phyloP scores from a whole-genome alignment of 2,113 vertebrate genomes.

The Typhlomys cinereus region DNA sequence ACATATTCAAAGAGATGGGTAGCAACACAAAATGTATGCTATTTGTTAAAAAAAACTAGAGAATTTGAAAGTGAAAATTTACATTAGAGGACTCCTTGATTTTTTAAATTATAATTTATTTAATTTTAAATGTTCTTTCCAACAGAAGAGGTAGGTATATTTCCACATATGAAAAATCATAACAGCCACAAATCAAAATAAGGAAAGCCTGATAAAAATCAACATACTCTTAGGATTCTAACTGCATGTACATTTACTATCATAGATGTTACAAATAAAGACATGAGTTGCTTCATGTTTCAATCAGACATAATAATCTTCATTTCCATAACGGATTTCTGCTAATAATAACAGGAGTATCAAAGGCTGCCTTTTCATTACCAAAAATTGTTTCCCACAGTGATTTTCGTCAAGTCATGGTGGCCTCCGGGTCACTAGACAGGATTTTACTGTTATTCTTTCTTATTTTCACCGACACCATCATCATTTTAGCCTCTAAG shows the following conservation, averaged over 20 bases:
- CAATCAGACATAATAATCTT: slow-evolving; percentile 81
- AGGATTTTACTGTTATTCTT: slow-evolving; percentile 78
- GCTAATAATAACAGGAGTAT: slow-evolving; percentile 79
- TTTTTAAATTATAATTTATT: slow-evolving; percentile 85
- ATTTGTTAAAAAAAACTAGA: slow-evolving; percentile 59
- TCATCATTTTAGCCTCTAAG: slow-evolving; percentile 85
- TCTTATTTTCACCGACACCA: slow-evolving; percentile 85
- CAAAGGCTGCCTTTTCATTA: slow-evolving; percentile 79
- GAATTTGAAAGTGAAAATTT: slow-evolving; percentile 71
- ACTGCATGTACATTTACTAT: slow-evolving; percentile 72
- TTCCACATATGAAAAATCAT: slow-evolving; percentile 82
- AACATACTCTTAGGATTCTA: slow-evolving; percentile 76
- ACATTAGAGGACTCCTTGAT: slow-evolving; percentile 81
- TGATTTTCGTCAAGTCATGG: slow-evolving; percentile 75
- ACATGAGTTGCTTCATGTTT: slow-evolving; percentile 79
- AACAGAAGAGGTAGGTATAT: slow-evolving; percentile 89
- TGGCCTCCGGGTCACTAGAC: slow-evolving; percentile 80
- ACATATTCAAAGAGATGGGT: slow-evolving; percentile 61
- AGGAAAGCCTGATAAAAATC: slow-evolving; percentile 82
- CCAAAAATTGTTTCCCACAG: slow-evolving; percentile 80
- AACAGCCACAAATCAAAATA: slow-evolving; percentile 84
- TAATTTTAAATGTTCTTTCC: slow-evolving; percentile 85
- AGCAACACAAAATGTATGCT: slow-evolving; percentile 61
- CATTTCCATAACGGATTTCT: slow-evolving; percentile 82
- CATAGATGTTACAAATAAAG: slow-evolving; percentile 72